These are phyloP conservation scores for Petrocephalus zakoni DNA, from an alignment of 2,113 vertebrate species.

Conservation along the genomic window DNA sequence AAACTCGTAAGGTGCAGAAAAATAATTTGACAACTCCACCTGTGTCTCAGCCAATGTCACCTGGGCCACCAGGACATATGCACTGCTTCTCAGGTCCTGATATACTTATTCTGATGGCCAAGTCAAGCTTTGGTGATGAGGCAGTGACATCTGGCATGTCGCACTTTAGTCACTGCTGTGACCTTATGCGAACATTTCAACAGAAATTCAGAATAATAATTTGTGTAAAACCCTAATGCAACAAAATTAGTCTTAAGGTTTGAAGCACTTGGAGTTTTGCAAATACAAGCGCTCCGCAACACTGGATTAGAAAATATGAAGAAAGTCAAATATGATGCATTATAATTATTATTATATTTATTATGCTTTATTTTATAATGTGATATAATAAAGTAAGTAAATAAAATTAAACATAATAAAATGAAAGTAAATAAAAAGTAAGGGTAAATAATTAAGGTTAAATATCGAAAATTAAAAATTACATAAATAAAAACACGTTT, in stretches of 20 bases:
- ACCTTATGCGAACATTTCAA: background rate
- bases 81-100: background rate
- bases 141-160: background rate
- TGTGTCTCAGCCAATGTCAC: background rate
- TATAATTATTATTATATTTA: too few relatives aligned
- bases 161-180: background rate
- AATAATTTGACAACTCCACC: background rate
- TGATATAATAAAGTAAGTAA: background rate
- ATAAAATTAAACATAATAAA: background rate
- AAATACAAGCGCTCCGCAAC: background rate
- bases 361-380: background rate
- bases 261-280: background rate
- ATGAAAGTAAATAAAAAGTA: background rate
- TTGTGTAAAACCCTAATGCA: background rate
- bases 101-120: background rate
- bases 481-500: background rate
- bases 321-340: background rate
- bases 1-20: background rate
- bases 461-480: background rate
- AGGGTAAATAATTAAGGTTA: background rate
- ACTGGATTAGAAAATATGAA: background rate
- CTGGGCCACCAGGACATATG: background rate
- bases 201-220: background rate
- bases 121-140: background rate
- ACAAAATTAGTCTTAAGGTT: background rate